Percentiles rank a stretch among this genome's conserved stretches.
Evolutionary conservation across 2,888 invertebrate species (phyloP).

Genomic region (Nephrotoma appendiculata): DNA sequence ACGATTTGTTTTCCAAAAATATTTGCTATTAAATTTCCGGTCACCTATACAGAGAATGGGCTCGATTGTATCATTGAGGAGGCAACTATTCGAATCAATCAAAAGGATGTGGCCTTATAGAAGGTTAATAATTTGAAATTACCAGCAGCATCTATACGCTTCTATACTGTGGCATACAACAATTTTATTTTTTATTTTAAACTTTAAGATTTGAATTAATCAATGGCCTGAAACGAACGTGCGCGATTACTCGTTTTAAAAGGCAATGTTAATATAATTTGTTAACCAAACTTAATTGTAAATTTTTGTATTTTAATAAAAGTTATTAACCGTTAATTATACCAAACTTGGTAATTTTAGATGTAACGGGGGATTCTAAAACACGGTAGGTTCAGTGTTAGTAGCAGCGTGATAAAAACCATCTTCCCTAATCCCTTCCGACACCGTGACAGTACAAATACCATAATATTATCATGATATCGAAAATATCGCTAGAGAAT

Average conservation of each 20-base stretch:
- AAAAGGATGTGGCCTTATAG: neutral
- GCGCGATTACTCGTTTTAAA: neutral
- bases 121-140: neutral
- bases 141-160: neutral
- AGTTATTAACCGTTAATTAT: neutral
- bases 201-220: neutral
- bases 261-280: neutral
- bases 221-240: neutral
- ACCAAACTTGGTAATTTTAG: neutral
- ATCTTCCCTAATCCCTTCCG: too few species aligned
- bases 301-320: neutral
- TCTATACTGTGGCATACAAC: neutral
- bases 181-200: neutral
- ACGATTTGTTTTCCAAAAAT: constrained; percentile 12
- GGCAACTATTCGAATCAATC: neutral
- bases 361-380: too few species aligned
- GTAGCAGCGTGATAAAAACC: too few species aligned
- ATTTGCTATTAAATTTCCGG: constrained; percentile 11
- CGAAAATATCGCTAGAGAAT: too few species aligned
- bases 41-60: constrained; percentile 10
- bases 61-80: constrained; percentile 13
- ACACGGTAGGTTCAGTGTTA: too few species aligned
- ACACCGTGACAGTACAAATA: too few species aligned
- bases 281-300: neutral
- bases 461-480: too few species aligned